A percentile compares a stretch with the other conserved stretches of the same genome.
phyloP scores from a whole-genome alignment of 2,113 vertebrate genomes.

The Mesembrinibis cayennensis region DNA sequence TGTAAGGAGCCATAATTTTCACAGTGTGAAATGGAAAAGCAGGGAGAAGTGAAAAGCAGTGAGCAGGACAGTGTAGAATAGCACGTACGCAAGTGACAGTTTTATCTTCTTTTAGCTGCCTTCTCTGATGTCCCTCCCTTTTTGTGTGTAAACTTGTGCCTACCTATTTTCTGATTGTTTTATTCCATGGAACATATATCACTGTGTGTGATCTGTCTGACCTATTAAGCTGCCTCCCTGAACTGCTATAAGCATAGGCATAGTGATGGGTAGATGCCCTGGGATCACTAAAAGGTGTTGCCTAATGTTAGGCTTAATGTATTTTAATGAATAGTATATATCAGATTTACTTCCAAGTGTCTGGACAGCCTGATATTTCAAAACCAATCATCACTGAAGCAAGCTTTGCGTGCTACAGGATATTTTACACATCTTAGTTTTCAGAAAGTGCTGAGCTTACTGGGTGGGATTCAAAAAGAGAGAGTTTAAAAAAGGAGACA shows the following conservation, averaged over 20 bases:
- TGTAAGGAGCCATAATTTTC: background rate
- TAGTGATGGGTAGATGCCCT: background rate
- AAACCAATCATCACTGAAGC: background rate
- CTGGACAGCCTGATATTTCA: background rate
- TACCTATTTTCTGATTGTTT: background rate
- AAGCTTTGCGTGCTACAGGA: background rate
- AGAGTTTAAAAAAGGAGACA: background rate
- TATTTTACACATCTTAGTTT: background rate
- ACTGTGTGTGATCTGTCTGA: background rate
- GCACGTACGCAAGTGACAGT: background rate
- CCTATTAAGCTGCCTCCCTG: background rate
- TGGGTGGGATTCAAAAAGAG: background rate
- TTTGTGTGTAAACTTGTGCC: background rate
- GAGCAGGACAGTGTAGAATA: background rate
- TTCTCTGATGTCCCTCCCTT: background rate
- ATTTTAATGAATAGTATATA: background rate
- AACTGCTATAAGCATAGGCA: background rate
- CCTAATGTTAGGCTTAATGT: background rate
- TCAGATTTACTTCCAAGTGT: background rate
- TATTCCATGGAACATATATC: background rate
- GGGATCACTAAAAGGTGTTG: background rate
- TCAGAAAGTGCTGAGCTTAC: background rate
- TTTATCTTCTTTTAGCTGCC: background rate
- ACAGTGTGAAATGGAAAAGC: background rate
- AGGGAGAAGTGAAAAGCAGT: background rate